phyloP scores from a whole-genome alignment of 2,888 invertebrate genomes.

The Priocnemis perturbator region DNA sequence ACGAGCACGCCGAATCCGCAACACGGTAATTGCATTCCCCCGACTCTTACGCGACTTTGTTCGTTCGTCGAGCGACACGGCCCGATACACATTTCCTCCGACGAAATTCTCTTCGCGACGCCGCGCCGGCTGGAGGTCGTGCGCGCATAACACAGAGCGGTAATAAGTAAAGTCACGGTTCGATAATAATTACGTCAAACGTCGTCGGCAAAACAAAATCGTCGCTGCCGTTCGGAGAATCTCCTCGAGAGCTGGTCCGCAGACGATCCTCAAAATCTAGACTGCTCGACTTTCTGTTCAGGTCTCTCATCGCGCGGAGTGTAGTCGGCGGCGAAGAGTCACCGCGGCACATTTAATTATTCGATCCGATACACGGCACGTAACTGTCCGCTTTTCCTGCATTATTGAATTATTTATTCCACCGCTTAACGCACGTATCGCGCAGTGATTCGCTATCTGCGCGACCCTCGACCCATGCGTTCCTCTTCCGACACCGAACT shows the following conservation, averaged over 20 bases:
- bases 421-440: constrained; percentile 17
- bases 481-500: constrained; percentile 12
- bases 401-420: constrained; percentile 24
- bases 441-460: constrained; percentile 25
- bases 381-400: constrained; percentile 23
- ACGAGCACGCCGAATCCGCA: too few relatives aligned
- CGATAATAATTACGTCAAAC: constrained; percentile 32
- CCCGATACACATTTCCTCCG: too few relatives aligned
- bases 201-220: constrained; percentile 9
- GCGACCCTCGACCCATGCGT: constrained; percentile 28
- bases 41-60: too few relatives aligned
- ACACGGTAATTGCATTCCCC: too few relatives aligned
- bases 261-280: background rate
- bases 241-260: constrained; percentile 6
- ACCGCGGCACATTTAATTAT: background rate
- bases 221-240: constrained; percentile 9
- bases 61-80: too few relatives aligned
- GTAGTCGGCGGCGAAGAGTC: background rate
- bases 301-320: constrained; percentile 26
- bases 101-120: too few relatives aligned
- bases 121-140: too few relatives aligned
- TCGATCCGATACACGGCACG: background rate
- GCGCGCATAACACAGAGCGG: too few relatives aligned
- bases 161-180: background rate
- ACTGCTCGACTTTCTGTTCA: constrained; percentile 28